Percentiles rank a stretch among this genome's conserved stretches.
These are phyloP conservation scores for Lochmaea capreae DNA, from an alignment of 2,888 invertebrate species.

Conservation along the genomic window DNA sequence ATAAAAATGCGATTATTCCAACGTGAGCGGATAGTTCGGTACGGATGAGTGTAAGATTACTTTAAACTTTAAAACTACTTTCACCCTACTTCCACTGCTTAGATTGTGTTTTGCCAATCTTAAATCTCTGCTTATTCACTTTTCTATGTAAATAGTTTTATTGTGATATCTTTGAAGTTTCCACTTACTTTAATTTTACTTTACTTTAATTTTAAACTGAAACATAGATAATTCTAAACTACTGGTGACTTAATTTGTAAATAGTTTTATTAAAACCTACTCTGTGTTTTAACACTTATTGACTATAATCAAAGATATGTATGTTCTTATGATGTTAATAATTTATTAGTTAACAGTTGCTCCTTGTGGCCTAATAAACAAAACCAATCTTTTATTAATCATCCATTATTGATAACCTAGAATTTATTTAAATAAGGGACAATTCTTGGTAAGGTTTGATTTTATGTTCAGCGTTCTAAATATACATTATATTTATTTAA, in stretches of 20 bases:
- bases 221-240: not conserved
- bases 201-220: not conserved
- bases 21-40: too few relatives aligned
- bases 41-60: too few relatives aligned
- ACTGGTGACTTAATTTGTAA: not conserved
- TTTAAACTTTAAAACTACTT: too few relatives aligned
- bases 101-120: too few relatives aligned
- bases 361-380: conserved; percentile 29
- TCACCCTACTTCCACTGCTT: too few relatives aligned
- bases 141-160: not conserved
- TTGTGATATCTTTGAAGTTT: not conserved
- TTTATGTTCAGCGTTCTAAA: not conserved
- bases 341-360: not conserved
- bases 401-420: conserved; percentile 1
- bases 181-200: not conserved
- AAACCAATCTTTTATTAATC: not conserved
- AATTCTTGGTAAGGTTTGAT: conserved; percentile 1
- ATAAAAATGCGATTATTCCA: too few relatives aligned
- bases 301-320: conserved; percentile 5
- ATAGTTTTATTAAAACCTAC: not conserved
- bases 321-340: not conserved
- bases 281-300: not conserved
- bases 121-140: too few relatives aligned
- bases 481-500: not conserved
- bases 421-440: not conserved